Conservation (phyloP, 2,888 invertebrate genomes). For the Uropetala carovei region DNA sequence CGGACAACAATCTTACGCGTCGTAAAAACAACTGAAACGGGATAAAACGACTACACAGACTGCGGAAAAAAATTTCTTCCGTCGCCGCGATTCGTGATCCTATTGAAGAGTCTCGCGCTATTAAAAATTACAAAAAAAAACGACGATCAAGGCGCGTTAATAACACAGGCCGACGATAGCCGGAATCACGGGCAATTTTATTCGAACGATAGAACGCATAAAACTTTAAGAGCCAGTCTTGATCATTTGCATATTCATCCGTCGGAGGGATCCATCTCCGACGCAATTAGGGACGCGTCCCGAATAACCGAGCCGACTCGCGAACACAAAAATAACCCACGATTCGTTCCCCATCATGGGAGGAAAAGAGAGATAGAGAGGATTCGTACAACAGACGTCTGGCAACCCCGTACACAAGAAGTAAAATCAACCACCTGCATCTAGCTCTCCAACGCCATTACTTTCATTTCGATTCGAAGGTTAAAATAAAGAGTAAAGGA, state of each 20-base stretch:
- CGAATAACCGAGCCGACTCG: neutral
- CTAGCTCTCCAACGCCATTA: neutral
- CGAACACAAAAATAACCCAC: neutral
- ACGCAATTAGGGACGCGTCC: neutral
- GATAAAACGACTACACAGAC: no score
- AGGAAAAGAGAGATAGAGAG: neutral
- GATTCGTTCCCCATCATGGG: neutral
- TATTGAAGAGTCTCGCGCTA: no score
- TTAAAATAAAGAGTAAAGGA: no score
- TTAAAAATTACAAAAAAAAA: no score
- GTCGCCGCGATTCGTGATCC: no score
- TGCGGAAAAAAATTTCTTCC: no score
- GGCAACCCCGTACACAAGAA: neutral
- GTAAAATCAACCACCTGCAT: neutral
- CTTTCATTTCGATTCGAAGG: neutral
- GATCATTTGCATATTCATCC: neutral
- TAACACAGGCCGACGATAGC: neutral
- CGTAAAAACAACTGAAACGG: no score
- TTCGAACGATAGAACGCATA: neutral
- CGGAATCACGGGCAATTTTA: constrained; percentile 9
- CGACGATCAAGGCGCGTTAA: neutral
- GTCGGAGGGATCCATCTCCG: neutral
- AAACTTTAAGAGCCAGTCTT: neutral
- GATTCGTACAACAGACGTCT: neutral
- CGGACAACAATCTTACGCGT: no score